A percentile compares a stretch with the other conserved stretches of the same genome.
These are phyloP conservation scores for Podarcis siculus DNA, from an alignment of 2,797 vertebrate genomes.

Conservation along the genomic window DNA sequence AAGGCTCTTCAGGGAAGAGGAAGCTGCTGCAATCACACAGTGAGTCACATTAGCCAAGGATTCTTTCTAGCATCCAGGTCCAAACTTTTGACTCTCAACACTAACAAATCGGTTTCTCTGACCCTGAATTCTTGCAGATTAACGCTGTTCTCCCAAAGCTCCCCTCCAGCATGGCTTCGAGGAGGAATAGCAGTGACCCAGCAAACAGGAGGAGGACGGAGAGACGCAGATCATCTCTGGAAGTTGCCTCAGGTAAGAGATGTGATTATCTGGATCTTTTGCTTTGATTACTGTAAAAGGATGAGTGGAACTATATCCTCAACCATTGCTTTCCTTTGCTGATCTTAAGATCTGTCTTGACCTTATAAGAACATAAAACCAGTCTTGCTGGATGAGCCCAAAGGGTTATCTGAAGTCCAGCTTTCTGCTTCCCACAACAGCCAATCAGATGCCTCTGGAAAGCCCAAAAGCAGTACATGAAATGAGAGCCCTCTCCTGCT, in stretches of 20 bases:
- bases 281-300: background rate
- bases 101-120: background rate
- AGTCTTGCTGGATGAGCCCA: background rate
- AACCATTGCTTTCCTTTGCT: background rate
- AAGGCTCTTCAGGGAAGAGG: background rate
- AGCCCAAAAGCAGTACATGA: background rate
- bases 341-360: background rate
- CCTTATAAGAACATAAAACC: background rate
- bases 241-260: conserved; percentile 59
- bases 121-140: background rate
- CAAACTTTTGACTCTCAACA: background rate
- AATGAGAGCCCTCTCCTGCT: background rate
- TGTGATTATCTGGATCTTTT: background rate
- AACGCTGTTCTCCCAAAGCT: background rate
- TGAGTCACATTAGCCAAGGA: background rate
- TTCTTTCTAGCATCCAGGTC: background rate
- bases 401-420: too few relatives aligned
- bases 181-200: conserved; percentile 29
- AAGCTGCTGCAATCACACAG: background rate
- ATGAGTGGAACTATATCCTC: accelerated
- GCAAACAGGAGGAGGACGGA: background rate
- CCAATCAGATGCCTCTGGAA: background rate
- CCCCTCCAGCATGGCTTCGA: conserved; percentile 61
- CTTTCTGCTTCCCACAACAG: background rate
- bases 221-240: background rate